A percentile compares a stretch with the other conserved stretches of the same genome.
These are phyloP conservation scores for Vollenhovia emeryi DNA, from an alignment of 1,140 invertebrate genomes.

Conservation along the genomic window DNA sequence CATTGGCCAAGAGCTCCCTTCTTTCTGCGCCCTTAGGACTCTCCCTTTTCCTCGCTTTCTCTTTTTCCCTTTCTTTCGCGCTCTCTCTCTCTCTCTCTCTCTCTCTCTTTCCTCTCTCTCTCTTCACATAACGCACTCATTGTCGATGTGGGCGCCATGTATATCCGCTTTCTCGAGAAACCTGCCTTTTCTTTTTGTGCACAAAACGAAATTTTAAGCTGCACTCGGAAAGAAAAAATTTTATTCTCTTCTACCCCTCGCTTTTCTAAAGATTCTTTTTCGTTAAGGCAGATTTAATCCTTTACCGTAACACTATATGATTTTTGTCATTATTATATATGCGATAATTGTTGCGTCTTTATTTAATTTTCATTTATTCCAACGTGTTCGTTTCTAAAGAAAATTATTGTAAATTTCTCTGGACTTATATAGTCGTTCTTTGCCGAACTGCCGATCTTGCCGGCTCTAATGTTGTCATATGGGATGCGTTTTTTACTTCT, in stretches of 20 bases:
- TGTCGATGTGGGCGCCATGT: conserved; percentile 66
- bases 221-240: background rate
- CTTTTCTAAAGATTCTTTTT: background rate
- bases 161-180: conserved; percentile 44
- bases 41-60: conserved; percentile 66
- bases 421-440: background rate
- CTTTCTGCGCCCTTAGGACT: conserved; percentile 56
- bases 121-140: conserved; percentile 72
- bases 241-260: background rate
- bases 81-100: conserved; percentile 27
- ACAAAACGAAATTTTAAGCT: background rate
- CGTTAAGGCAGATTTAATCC: background rate
- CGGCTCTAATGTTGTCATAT: background rate
- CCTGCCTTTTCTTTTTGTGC: background rate
- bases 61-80: conserved; percentile 37
- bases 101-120: conserved; percentile 34
- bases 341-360: background rate
- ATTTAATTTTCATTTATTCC: background rate
- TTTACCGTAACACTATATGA: background rate
- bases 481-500: background rate
- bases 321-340: background rate
- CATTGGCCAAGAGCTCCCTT: conserved; percentile 81
- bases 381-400: background rate
- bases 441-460: background rate
- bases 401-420: background rate